Base-by-base conservation (phyloP, 2,888 invertebrate species). In the Ferdinandea cuprea region DNA sequence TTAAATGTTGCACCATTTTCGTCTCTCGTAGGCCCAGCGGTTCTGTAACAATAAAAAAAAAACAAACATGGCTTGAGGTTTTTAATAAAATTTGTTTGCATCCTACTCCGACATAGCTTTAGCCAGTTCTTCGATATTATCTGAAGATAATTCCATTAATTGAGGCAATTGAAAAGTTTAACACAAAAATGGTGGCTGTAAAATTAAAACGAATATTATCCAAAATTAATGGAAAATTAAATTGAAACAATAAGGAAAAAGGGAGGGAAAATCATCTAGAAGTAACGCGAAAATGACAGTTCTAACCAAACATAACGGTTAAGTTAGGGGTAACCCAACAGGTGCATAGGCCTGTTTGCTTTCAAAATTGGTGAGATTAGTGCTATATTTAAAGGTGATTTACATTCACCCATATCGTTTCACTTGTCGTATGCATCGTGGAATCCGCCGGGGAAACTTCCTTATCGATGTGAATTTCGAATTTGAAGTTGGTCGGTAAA, bases 111-210 rank as follows among this genome's bases (percentile, higher is more conserved):
- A 46, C 21, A 81, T 40, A 7, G 48, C 77, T 48, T n/a, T 72
- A 0, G 66, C 81, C 35, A 81, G 11, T 8, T 81, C 81, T 19
- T 81, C 81, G 3, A 81, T 72, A 30, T 77, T 77, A 13, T 77
- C 77, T 0, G 66, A 17, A 0, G 71, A 77, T 7, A 77, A 25
- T 66, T 81, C 81, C 81, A 81, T 81, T 40, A 35, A 3, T 3
- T 66, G 19, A 48, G 1, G 21, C 15, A 6, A 8, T 28, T 28
- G 3, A 32, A 19, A 32, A 15, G 13, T 17, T 17, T 4, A 17
- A 7, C 8, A 9, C 15, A 8, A 52, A 30, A 9, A 5, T 5
- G 9, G 6, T 25, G 13, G 13, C n/a, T n/a, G 32, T 9, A 52
- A 30, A 15, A 15, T 9, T 0, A 30, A 52, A 30, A 9, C 8